Percentiles rank a stretch among this genome's conserved stretches.
Conservation (phyloP, 2,797 vertebrate genomes). For the Argentina silus region DNA sequence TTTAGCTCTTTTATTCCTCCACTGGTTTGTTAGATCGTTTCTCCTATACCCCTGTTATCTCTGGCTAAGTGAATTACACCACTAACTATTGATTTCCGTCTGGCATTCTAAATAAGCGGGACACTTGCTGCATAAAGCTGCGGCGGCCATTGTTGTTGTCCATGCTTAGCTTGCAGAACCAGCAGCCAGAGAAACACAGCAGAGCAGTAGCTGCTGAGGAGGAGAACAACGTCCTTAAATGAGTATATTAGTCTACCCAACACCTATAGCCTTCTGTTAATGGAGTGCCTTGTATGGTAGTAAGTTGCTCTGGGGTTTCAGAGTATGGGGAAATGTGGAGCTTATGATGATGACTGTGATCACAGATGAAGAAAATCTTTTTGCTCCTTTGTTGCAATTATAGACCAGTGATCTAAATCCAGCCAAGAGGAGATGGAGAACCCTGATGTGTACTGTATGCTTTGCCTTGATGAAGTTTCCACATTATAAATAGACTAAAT, state of each 20-base stretch:
- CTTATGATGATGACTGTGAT: too few species aligned
- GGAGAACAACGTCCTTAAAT: background rate
- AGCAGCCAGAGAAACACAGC: slow-evolving; percentile 32
- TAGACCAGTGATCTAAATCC: too few species aligned
- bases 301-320: too few species aligned
- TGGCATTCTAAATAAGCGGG: slow-evolving; percentile 68
- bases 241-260: background rate
- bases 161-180: slow-evolving; percentile 72
- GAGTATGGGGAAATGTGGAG: too few species aligned
- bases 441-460: too few species aligned
- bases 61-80: slow-evolving; percentile 66
- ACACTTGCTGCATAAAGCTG: slow-evolving; percentile 70
- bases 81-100: slow-evolving; percentile 71
- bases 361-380: too few species aligned
- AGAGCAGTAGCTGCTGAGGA: slow-evolving; percentile 61
- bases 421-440: too few species aligned
- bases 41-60: slow-evolving; percentile 58
- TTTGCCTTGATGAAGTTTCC: too few species aligned
- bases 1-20: slow-evolving; percentile 27
- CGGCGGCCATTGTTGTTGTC: slow-evolving; percentile 63
- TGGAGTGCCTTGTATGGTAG: too few species aligned
- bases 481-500: too few species aligned
- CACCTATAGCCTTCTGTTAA: background rate
- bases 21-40: slow-evolving; percentile 48
- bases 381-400: too few species aligned